Base-by-base conservation (phyloP, 2,113 vertebrate genomes). In the Alectura lathami region DNA sequence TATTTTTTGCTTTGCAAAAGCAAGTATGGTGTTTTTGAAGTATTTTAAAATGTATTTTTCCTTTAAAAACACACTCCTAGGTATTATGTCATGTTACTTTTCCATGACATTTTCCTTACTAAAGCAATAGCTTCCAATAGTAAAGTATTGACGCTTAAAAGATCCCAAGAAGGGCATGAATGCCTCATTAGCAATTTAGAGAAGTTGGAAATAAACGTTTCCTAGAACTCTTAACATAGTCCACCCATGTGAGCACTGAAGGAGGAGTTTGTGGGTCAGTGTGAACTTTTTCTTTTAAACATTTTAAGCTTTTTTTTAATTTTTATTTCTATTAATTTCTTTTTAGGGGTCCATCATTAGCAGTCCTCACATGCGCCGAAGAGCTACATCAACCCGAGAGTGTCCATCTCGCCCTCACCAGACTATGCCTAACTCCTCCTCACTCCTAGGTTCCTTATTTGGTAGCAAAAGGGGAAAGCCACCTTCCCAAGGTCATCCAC, bases 341-440 rank as follows among this genome's bases (percentile, higher is more conserved):
- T 98, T 98, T 96, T 98, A 99, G 99, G 99, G 99, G 88, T 99
- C 99, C 98, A 99, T 99, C 99, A 99, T 99, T 99, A 99, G 98
- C 99, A 99, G 99, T 91, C 99, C 99, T 96, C 99, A 99, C 98
- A 98, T 98, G 97, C 98, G 98, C 97, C 98, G 98, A 92, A 98
- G 99, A 98, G 96, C 98, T 94, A 98, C 98, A 83, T 98, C 99
- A 97, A 98, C 98, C 97, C 98, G 98, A 95, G 99, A 99, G 98
- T 98, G 99, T 96, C 98, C 99, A 72, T 98, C 99, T 96, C 98
- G 99, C 96, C 97, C 98, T 94, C 98, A 98, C 97, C 98, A 99
- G 97, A 97, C 99, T 72, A 97, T 98, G 97, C 98, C 99, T 93
- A 99, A 98, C 97, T 99, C 99, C 87, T 99, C 99, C 95, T 99